Percentiles rank a stretch among this genome's conserved stretches.
These are phyloP conservation scores for Crotophaga sulcirostris DNA, from an alignment of 2,113 vertebrate genomes.

Conservation along the genomic window DNA sequence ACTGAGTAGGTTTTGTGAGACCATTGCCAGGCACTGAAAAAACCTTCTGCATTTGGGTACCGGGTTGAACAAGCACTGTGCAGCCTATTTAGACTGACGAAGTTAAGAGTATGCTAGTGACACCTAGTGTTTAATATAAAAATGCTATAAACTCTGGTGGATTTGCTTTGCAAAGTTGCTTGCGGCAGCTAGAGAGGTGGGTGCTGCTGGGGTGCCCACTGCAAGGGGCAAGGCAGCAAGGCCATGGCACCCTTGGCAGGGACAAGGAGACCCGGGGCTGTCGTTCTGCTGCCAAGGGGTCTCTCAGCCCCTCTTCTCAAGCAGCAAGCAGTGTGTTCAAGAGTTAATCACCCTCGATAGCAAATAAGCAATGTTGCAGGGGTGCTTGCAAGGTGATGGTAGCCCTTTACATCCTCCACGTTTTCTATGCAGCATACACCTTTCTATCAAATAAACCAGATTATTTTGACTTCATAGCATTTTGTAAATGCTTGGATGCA, in stretches of 20 bases:
- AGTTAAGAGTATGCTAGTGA: slow-evolving; percentile 69
- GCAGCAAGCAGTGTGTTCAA: accelerated
- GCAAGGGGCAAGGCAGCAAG: neutral
- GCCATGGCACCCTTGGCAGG: neutral
- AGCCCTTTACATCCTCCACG: neutral
- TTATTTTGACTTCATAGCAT: accelerated
- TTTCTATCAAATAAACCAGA: neutral
- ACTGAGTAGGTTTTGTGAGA: neutral
- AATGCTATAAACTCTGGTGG: accelerated
- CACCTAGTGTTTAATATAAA: slow-evolving; percentile 68
- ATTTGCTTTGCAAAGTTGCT: neutral
- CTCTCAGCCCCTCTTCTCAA: neutral
- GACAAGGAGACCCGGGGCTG: neutral
- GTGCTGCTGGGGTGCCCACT: neutral
- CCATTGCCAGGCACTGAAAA: neutral
- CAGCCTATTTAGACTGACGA: neutral
- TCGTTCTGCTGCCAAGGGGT: neutral
- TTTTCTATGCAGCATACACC: neutral
- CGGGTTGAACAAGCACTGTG: neutral
- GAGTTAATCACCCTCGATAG: neutral
- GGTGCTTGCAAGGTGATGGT: neutral
- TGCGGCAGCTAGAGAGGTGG: neutral
- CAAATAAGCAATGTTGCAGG: accelerated
- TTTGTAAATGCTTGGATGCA: neutral
- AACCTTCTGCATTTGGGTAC: neutral